Base-by-base conservation (phyloP, 1,140 invertebrate species). In the Heliconius hermathena region DNA sequence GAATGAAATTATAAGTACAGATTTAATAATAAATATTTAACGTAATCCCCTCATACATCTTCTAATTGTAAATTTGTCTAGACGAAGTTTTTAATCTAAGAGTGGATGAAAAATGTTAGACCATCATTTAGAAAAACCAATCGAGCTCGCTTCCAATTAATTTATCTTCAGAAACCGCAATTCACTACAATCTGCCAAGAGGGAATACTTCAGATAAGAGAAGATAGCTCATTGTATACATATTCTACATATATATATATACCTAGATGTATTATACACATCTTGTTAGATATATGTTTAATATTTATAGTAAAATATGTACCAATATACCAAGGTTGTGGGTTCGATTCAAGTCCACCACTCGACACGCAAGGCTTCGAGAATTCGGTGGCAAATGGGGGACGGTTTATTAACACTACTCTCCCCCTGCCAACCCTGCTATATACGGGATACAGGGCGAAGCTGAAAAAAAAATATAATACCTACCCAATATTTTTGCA, bases 61-160 rank as follows among this genome's bases (percentile, higher is more conserved):
- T 66, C 73, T 38, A 70, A 79, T 73, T 70, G 73, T 75, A 70
- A 83, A 80, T 78, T 80, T 33, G 76, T 81, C 73, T 83, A 76
- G 74, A 75, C 72, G 75, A 76, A 83, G 72, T 82, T 78, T 73
- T 83, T 74, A 79, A 79, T 76, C 76, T 78, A 76, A 46, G 73
- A 82, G 76, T 74, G 80, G 81, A 76, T 81, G 74, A 79, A 82
- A 80, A 83, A 83, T 83, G 76, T 73, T 79, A 80, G 81, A 77
- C 83, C 75, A 79, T 81, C 77, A 66, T 66, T 66, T 76, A 79
- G 82, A 83, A 85, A 85, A 85, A 83, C 79, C 80, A 85, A 83
- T 85, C 82, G 78, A 79, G 83, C 81, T 82, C 71, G 78, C 72
- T 77, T 76, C 80, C 82, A 85, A 85, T 85, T 85, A 85, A 83